A percentile compares a stretch with the other conserved stretches of the same genome.
These are phyloP conservation scores for Trichomycterus rosablanca DNA, from an alignment of 2,113 vertebrate species.

Conservation along the genomic window DNA sequence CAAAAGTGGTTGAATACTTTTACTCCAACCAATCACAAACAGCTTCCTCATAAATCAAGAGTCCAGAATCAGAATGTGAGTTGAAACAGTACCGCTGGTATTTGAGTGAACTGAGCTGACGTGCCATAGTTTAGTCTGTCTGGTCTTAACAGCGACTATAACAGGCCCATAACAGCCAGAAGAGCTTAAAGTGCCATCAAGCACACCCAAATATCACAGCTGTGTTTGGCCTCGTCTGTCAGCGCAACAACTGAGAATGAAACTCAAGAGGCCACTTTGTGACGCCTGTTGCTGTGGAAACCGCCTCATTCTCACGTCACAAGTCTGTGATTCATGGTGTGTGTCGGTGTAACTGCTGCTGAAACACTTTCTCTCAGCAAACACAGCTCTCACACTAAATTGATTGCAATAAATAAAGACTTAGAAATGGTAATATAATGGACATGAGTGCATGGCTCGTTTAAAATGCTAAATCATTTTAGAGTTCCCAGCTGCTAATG, in stretches of 20 bases:
- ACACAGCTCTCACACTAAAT: neutral
- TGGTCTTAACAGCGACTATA: slow-evolving; percentile 8
- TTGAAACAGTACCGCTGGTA: neutral
- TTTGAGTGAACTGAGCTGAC: neutral
- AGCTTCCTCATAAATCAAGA: slow-evolving; percentile 20
- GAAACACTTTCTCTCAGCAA: slow-evolving; percentile 1
- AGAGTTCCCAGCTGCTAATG: neutral
- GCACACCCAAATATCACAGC: slow-evolving; percentile 23
- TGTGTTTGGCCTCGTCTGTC: slow-evolving; percentile 24
- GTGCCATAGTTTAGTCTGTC: slow-evolving; percentile 23
- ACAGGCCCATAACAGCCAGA: slow-evolving; percentile 9
- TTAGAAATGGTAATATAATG: slow-evolving; percentile 2
- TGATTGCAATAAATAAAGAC: slow-evolving; percentile 8
- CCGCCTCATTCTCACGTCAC: slow-evolving; percentile 10
- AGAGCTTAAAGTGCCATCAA: slow-evolving; percentile 27
- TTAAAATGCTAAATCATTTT: neutral
- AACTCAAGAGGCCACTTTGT: slow-evolving; percentile 33
- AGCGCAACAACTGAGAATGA: slow-evolving; percentile 8
- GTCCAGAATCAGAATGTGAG: neutral
- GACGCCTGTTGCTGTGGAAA: slow-evolving; percentile 27
- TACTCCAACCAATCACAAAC: slow-evolving; percentile 10
- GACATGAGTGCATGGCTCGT: neutral
- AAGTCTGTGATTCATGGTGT: slow-evolving; percentile 9
- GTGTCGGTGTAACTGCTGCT: neutral
- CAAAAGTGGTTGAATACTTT: too few species aligned